A percentile compares a stretch with the other conserved stretches of the same genome.
phyloP scores from a whole-genome alignment of 2,888 invertebrate genomes.

The Polymixis flavicincta region DNA sequence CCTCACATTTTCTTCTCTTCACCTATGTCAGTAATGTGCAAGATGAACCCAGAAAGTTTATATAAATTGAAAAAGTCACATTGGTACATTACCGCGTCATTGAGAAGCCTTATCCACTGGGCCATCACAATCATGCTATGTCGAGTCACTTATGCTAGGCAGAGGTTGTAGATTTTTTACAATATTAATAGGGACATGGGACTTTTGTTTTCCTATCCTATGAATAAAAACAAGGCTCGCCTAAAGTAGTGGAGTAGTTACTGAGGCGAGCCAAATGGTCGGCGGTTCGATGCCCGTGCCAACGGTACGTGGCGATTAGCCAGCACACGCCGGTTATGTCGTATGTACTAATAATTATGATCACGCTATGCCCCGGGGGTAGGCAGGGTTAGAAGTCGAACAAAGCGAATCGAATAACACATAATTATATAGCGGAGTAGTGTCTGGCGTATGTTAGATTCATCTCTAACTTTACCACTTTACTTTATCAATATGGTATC shows the following conservation, averaged over 20 bases:
- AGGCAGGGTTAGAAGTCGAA: constrained; percentile 21
- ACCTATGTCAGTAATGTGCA: neutral
- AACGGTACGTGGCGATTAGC: constrained; percentile 61
- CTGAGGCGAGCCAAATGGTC: constrained; percentile 56
- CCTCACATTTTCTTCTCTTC: neutral
- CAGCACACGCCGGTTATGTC: constrained; percentile 39
- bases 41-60: neutral
- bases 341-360: constrained; percentile 52
- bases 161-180: neutral
- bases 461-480: neutral
- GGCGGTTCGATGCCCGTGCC: constrained; percentile 55
- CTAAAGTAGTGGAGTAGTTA: constrained; percentile 49
- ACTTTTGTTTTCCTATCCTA: constrained; percentile 20
- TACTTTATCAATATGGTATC: neutral
- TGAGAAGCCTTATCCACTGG: neutral
- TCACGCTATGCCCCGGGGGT: constrained; percentile 19
- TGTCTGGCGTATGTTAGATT: neutral
- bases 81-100: neutral
- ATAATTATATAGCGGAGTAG: neutral
- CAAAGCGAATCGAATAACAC: neutral
- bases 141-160: neutral
- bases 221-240: constrained; percentile 40
- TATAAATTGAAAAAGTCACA: too few relatives aligned
- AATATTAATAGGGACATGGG: neutral
- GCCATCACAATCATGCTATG: neutral